Conservation (phyloP, 2,113 vertebrate species). For the Hymenochirus boettgeri region DNA sequence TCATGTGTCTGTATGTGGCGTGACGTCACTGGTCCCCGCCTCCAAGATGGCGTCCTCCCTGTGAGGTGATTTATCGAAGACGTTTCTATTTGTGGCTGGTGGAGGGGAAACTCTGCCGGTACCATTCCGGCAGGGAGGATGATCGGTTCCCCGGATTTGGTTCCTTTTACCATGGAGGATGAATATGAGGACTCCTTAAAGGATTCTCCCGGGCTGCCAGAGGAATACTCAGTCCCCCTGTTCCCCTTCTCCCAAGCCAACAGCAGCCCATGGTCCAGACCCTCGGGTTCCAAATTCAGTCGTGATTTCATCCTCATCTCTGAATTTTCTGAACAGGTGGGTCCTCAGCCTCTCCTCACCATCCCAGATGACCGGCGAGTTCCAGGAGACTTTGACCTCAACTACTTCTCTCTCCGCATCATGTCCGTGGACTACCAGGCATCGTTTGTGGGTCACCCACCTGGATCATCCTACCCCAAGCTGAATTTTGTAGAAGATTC, state of each 20-base stretch:
- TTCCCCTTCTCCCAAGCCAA: slow-evolving; percentile 69
- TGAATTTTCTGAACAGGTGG: slow-evolving; percentile 96
- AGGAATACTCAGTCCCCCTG: slow-evolving; percentile 89
- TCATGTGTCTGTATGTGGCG: not conserved
- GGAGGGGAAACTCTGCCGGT: not conserved
- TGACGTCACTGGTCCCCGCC: slow-evolving; percentile 13
- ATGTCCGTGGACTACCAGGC: slow-evolving; percentile 99
- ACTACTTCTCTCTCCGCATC: slow-evolving; percentile 94
- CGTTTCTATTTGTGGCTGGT: not conserved
- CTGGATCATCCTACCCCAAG: slow-evolving; percentile 88
- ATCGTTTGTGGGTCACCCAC: slow-evolving; percentile 92
- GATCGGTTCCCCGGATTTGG: slow-evolving; percentile 95
- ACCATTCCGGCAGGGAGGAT: slow-evolving; percentile 66
- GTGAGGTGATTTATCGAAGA: slow-evolving; percentile 6
- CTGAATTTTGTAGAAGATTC: slow-evolving; percentile 97
- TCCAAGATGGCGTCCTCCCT: slow-evolving; percentile 32
- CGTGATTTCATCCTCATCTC: slow-evolving; percentile 97
- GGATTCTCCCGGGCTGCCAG: slow-evolving; percentile 73
- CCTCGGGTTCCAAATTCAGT: slow-evolving; percentile 84
- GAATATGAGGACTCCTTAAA: slow-evolving; percentile 72
- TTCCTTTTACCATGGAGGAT: slow-evolving; percentile 92
- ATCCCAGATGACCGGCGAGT: slow-evolving; percentile 85
- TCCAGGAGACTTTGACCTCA: slow-evolving; percentile 90
- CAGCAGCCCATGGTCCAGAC: slow-evolving; percentile 88
- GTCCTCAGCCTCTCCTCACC: slow-evolving; percentile 92